A percentile compares a stretch with the other conserved stretches of the same genome.
Evolutionary conservation across 2,113 vertebrate species (phyloP).

Genomic region (Calidris pygmaea): DNA sequence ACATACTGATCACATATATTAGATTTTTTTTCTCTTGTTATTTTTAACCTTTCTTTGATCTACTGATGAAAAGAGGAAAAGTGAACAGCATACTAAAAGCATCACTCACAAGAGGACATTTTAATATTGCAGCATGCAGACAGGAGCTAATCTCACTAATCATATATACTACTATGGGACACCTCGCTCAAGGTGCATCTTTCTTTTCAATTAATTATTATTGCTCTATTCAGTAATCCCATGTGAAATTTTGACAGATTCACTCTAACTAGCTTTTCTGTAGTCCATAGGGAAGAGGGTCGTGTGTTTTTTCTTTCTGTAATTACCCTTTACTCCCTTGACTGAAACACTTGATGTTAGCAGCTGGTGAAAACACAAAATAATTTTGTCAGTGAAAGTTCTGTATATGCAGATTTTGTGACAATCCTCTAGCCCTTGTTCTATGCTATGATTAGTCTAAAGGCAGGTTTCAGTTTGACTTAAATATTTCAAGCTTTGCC

Average conservation of each 20-base stretch:
- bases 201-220: background rate
- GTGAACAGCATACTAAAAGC: background rate
- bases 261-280: background rate
- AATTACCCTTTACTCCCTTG: background rate
- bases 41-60: background rate
- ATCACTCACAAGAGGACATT: background rate
- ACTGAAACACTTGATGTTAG: background rate
- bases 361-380: background rate
- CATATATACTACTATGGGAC: background rate
- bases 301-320: background rate
- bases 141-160: background rate
- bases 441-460: background rate
- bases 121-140: background rate
- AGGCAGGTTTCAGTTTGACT: background rate
- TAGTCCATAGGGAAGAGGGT: background rate
- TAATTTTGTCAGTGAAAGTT: background rate
- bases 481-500: background rate
- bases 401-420: background rate
- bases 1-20: background rate
- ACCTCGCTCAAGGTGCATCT: background rate
- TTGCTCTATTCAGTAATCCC: background rate
- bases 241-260: background rate
- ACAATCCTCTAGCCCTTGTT: background rate
- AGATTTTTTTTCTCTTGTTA: background rate
- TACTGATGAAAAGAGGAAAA: background rate